Percentiles rank a stretch among this genome's conserved stretches.
These are phyloP conservation scores for Phyllostomus discolor DNA, from an alignment of 2,113 vertebrate species.

Conservation along the genomic window DNA sequence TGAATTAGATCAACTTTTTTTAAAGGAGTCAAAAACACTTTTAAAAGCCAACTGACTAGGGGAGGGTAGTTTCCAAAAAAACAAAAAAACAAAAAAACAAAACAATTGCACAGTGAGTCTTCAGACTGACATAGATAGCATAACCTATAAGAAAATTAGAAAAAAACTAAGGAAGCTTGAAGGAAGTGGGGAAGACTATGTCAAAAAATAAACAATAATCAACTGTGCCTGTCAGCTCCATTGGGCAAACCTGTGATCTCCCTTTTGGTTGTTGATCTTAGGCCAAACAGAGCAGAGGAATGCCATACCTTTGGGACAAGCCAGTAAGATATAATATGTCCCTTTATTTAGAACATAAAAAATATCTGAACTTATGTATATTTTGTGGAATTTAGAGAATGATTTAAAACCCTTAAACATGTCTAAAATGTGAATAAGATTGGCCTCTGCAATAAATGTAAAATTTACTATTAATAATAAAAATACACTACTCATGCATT, in stretches of 20 bases:
- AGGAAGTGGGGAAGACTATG: not conserved
- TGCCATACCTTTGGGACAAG: not conserved
- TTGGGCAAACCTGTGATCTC: not conserved
- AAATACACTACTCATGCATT: slow-evolving; percentile 39
- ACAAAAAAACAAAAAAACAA: not conserved
- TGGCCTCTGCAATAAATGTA: slow-evolving; percentile 38
- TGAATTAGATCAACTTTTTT: not conserved
- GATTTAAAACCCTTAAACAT: slow-evolving; percentile 53
- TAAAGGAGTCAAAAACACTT: not conserved
- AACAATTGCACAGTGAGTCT: not conserved
- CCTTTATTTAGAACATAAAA: slow-evolving; percentile 61
- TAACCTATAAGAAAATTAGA: not conserved
- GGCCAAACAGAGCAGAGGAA: not conserved
- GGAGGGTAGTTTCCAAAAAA: not conserved
- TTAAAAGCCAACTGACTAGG: not conserved
- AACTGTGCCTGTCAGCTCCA: not conserved
- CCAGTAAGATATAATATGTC: slow-evolving; percentile 11
- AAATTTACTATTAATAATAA: slow-evolving; percentile 57
- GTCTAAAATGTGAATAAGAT: slow-evolving; percentile 33
- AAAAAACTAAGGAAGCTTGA: not conserved
- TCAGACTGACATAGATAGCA: not conserved
- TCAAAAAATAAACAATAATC: not conserved
- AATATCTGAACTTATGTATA: slow-evolving; percentile 48
- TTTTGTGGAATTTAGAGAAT: slow-evolving; percentile 34
- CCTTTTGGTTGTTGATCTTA: not conserved